Conservation (phyloP, 2,113 vertebrate genomes). For the Carassius gibelio region DNA sequence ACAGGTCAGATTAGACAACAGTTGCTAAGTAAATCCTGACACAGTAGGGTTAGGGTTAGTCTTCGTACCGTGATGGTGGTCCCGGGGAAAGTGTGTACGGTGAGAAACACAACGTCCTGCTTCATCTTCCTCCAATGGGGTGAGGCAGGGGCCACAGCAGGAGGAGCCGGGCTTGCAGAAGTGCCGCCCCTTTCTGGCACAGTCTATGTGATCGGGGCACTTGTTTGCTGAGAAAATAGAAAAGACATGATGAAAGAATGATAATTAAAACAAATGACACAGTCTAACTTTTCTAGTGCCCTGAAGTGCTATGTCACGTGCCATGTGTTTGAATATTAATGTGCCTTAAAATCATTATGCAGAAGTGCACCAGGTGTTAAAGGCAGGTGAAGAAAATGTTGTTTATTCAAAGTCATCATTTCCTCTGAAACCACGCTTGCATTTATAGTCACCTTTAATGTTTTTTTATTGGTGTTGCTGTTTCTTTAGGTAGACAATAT, state of each 20-base stretch:
- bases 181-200: slow-evolving; percentile 74
- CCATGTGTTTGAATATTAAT: background rate
- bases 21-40: background rate
- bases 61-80: slow-evolving; percentile 45
- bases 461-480: background rate
- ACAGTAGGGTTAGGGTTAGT: background rate
- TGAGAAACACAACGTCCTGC: slow-evolving; percentile 69
- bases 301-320: background rate
- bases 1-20: background rate
- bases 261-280: background rate
- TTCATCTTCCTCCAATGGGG: slow-evolving; percentile 74
- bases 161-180: slow-evolving; percentile 72
- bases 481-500: background rate
- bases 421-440: background rate
- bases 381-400: too few relatives aligned
- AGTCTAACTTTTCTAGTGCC: too few relatives aligned
- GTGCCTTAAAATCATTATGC: background rate
- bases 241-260: background rate
- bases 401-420: background rate
- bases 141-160: slow-evolving; percentile 82
- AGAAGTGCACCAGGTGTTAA: background rate
- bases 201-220: slow-evolving; percentile 80
- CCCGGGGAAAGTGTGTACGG: slow-evolving; percentile 39
- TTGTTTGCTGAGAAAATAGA: slow-evolving; percentile 49
- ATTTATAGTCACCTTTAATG: background rate